Base-by-base conservation (phyloP, 2,888 invertebrate genomes). In the Lobophora halterata region DNA sequence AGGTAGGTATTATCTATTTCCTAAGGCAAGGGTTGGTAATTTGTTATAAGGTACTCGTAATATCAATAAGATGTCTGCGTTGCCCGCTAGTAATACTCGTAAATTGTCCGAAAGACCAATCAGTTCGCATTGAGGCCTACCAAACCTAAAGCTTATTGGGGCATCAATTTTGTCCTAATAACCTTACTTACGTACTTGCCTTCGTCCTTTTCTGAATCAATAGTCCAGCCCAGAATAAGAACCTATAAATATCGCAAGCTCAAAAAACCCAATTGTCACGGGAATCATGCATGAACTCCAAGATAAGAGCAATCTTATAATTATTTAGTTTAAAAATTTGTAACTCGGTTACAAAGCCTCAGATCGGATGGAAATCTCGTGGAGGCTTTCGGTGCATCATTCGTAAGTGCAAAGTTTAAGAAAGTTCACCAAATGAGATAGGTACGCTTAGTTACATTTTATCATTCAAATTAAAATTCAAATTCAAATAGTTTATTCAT, bases 111-210 rank as follows among this genome's bases (percentile, higher is more conserved):
- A 37, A 42, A 28, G 42, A 33, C 46, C 49, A 52, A 52, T 52
- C 49, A 45, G 37, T 42, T 43, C 37, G 33, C 35, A 47, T 52
- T 46, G 36, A 40, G 31, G 25, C 31, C 31, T 40, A 32, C 23
- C n/a, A n/a, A 31, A 39, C 32, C 40, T 47, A 45, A 45, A 49
- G 49, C 45, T 49, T 47, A 49, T 52, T 52, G 40, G 40, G 16
- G 42, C 46, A 46, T 47, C 33, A 37, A 49, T 45, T 49, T 40
- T 45, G 23, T 32, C 39, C 46, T 43, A 38, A 45, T 46, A 44
- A 44, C 39, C 32, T 42, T 44, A 24, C n/a, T n/a, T n/a, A n/a
- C n/a, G n/a, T n/a, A n/a, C n/a, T n/a, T n/a, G n/a, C n/a, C n/a
- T n/a, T n/a, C 27, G 37, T 24, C 16, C n/a, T 24, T 14, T 31